Conservation (phyloP, 2,113 vertebrate genomes). For the Rhea americana region DNA sequence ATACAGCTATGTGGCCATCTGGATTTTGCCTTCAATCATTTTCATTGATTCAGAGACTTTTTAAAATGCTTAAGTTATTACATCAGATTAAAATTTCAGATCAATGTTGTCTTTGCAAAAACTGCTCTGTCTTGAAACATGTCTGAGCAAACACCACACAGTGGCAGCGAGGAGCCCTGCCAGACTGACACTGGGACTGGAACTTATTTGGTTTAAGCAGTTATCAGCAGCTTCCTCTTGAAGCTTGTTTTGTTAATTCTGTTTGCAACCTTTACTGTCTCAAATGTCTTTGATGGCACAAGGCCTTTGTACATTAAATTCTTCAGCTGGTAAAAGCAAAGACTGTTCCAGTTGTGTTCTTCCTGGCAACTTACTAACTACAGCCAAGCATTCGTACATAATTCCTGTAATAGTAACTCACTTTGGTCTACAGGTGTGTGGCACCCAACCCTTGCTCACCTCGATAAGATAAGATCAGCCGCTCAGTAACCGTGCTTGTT, state of each 20-base stretch:
- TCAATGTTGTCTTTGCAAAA: conserved; percentile 62
- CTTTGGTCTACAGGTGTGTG: not conserved
- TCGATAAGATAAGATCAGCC: not conserved
- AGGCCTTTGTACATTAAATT: conserved; percentile 15
- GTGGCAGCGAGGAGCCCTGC: not conserved
- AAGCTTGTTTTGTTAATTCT: conserved; percentile 8
- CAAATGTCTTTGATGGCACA: not conserved
- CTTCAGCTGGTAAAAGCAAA: conserved; percentile 14
- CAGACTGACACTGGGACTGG: not conserved
- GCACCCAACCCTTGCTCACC: not conserved
- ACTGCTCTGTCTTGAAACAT: not conserved
- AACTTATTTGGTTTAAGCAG: not conserved
- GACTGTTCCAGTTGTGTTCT: not conserved
- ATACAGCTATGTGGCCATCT: conserved; percentile 43
- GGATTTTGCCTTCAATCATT: conserved; percentile 72
- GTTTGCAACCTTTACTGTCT: not conserved
- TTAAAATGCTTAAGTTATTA: conserved; percentile 71
- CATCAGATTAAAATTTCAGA: conserved; percentile 67
- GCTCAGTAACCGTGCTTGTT: not conserved
- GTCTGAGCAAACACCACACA: not conserved
- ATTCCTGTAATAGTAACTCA: not conserved
- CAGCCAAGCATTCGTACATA: not conserved
- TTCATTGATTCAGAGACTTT: conserved; percentile 66
- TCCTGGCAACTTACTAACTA: conserved; percentile 10
- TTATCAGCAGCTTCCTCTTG: conserved; percentile 12